phyloP scores from a whole-genome alignment of 2,113 vertebrate genomes.

The Neolamprologus falcicula region DNA sequence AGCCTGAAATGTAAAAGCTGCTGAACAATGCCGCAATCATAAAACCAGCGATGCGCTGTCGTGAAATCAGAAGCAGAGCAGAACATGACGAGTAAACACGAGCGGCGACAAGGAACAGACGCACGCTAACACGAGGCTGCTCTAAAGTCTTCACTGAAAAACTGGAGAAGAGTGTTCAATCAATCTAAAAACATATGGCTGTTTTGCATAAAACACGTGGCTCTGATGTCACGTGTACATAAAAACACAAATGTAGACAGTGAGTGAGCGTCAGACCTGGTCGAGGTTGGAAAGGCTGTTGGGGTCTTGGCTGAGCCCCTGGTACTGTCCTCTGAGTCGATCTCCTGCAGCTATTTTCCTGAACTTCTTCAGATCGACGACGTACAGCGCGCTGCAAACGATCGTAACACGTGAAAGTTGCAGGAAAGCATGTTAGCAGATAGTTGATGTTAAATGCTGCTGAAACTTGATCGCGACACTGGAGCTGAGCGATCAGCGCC shows the following conservation, averaged over 20 bases:
- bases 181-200: background rate
- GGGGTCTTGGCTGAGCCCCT: constrained; percentile 96
- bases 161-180: background rate
- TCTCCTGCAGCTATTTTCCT: constrained; percentile 97
- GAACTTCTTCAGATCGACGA: constrained; percentile 97
- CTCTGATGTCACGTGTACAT: background rate
- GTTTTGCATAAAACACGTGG: background rate
- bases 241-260: background rate
- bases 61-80: background rate
- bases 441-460: background rate
- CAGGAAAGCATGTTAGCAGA: background rate
- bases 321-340: constrained; percentile 92
- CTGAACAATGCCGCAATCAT: background rate
- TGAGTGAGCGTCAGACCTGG: constrained; percentile 72
- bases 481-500: background rate
- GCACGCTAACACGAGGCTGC: background rate
- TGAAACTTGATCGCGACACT: background rate
- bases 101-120: background rate
- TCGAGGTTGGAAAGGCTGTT: constrained; percentile 98
- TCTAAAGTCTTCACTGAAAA: background rate
- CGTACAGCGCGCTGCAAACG: constrained; percentile 83
- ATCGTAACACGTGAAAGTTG: background rate
- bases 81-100: background rate
- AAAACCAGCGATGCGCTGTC: background rate
- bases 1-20: background rate